Percentiles rank a stretch among this genome's conserved stretches.
These are phyloP conservation scores for Pammene fasciana DNA, from an alignment of 2,888 invertebrate genomes.

Conservation along the genomic window DNA sequence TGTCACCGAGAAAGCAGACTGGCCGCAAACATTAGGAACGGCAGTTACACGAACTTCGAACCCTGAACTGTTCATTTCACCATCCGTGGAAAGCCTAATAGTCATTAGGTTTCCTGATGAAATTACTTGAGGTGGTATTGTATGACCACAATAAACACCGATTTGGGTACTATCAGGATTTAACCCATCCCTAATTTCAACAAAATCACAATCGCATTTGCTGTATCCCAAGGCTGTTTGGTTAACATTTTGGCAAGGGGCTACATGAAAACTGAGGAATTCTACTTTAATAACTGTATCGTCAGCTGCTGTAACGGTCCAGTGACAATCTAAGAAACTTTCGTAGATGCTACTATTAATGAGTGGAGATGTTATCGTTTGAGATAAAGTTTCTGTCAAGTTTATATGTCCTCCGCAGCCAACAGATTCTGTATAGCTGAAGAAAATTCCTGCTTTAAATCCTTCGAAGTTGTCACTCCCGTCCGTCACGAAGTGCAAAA, in stretches of 20 bases:
- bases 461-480: slow-evolving; percentile 71
- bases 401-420: slow-evolving; percentile 89
- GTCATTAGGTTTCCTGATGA: slow-evolving; percentile 85
- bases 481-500: slow-evolving; percentile 80
- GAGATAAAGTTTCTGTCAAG: slow-evolving; percentile 67
- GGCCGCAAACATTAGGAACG: slow-evolving; percentile 68
- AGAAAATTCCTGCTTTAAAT: slow-evolving; percentile 84
- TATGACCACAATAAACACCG: slow-evolving; percentile 87
- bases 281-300: slow-evolving; percentile 85
- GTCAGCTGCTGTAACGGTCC: slow-evolving; percentile 85
- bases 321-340: slow-evolving; percentile 88
- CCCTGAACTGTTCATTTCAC: slow-evolving; percentile 83
- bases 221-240: slow-evolving; percentile 66
- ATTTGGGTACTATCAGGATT: slow-evolving; percentile 86
- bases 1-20: slow-evolving; percentile 51
- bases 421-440: slow-evolving; percentile 78
- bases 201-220: slow-evolving; percentile 87
- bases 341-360: slow-evolving; percentile 78
- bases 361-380: slow-evolving; percentile 69
- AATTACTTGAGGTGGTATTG: slow-evolving; percentile 78
- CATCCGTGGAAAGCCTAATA: slow-evolving; percentile 87
- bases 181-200: slow-evolving; percentile 89
- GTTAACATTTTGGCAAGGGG: slow-evolving; percentile 69
- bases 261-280: slow-evolving; percentile 80
- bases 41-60: slow-evolving; percentile 84